Evolutionary conservation across 2,113 vertebrate species (phyloP), one percentile per base, ranked within the genome.

Genomic region (Tylochromis polylepis): DNA sequence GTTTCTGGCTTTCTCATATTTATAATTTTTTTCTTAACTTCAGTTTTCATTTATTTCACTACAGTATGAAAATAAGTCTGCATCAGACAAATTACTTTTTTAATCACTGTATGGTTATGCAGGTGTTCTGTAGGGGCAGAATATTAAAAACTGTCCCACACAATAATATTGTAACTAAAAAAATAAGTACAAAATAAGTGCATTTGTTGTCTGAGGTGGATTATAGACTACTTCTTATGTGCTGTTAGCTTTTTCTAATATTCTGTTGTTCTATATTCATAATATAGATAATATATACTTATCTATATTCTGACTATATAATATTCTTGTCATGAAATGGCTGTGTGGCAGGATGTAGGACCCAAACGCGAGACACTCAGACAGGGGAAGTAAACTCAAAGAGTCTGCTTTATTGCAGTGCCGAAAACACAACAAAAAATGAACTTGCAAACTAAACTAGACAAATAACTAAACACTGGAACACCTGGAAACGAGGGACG

Each of bases 121-220:
- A 72, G n/a, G 38, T 70, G 24, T 43, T 49, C 41, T 75, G 10
- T 51, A 1, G 15, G 24, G 16, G 24, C 1, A 31, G 10, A 75
- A 31, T 51, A 51, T 75, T 31, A 20, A 51, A 29, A 75, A 75
- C 24, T 11, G 12, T 12, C 10, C 43, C 24, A 31, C 43, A 75
- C 70, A 49, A 49, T 31, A 75, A 75, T 20, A 51, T 20, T 29
- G 43, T 51, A 75, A 0, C 0, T 29, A 18, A 29, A 29, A 49
- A 72, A 29, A 16, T 11, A 75, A 75, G 41, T 29, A 49, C 1
- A 65, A 65, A 65, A 0, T 22, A 38, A 67, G 20, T 67, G 34
- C 60, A 38, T 14, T 67, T 65, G 38, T 75, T 75, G 24, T 51
- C 43, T 5, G 10, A 29, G 70, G 24, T 75, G 2, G 24, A 49